Percentiles rank a stretch among this genome's conserved stretches.
Conservation (phyloP, 2,113 vertebrate genomes). For the Propithecus coquereli region DNA sequence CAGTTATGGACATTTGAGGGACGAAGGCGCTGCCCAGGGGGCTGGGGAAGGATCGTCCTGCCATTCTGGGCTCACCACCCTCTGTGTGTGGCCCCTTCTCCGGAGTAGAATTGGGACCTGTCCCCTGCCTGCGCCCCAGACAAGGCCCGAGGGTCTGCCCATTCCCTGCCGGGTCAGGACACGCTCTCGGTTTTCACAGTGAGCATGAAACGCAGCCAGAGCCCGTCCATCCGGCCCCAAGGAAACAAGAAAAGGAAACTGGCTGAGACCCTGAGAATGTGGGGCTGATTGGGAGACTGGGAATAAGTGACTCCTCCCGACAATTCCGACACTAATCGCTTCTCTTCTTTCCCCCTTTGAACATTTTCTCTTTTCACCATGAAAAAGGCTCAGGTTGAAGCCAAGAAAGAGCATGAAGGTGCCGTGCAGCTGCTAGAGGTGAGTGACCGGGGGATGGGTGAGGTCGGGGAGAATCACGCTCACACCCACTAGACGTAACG, state of each 20-base stretch:
- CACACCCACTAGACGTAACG: fast-evolving
- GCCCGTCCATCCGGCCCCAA: fast-evolving
- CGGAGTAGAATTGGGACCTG: fast-evolving
- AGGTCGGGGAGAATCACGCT: fast-evolving
- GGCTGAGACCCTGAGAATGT: background rate
- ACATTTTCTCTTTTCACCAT: background rate
- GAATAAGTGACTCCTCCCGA: fast-evolving
- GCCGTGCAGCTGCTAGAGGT: conserved; percentile 98
- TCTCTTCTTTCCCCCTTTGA: background rate
- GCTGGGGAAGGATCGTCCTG: fast-evolving
- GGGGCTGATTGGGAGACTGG: fast-evolving
- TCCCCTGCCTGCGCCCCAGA: fast-evolving
- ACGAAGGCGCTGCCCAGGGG: fast-evolving
- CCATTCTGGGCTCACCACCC: fast-evolving
- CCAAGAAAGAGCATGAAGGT: conserved; percentile 98
- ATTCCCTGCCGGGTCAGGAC: fast-evolving
- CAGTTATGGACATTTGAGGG: background rate
- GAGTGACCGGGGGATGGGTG: background rate
- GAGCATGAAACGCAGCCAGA: fast-evolving
- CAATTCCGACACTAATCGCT: fast-evolving
- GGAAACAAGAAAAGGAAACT: background rate
- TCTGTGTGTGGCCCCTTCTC: fast-evolving
- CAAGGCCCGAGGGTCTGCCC: fast-evolving
- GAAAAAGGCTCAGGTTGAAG: conserved; percentile 97
- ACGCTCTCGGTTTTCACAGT: fast-evolving